Evolutionary conservation across 1,140 invertebrate genomes (phyloP), one percentile per base, ranked within the genome.

Genomic region (Euwallacea similis): DNA sequence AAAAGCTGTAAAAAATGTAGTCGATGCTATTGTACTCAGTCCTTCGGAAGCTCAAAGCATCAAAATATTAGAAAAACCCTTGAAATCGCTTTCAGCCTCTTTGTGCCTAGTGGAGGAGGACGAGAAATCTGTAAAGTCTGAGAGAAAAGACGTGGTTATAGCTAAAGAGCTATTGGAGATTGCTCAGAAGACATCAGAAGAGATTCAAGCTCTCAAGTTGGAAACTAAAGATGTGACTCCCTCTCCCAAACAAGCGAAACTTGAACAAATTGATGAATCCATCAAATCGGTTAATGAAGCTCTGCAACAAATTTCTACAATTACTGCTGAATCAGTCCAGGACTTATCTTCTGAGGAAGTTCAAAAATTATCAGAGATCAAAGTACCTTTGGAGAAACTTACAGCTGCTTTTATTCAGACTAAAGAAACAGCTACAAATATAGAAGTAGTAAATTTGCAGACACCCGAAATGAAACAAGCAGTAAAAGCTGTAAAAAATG

Each of bases 331-430:
- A 2, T 21, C 50, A 55, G 15, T 15, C n/a, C 0, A 59, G 47
- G 73, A 71, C 56, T 46, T 71, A 21, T 59, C 69, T n/a, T 15
- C 21, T 15, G 69, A 71, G 56, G 42, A 71, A 42, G 15, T 16
- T 0, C 46, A 63, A 61, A 67, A 42, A 41, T 42, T 74, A 10
- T 42, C 53, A 6, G 9, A 60, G 3, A 16, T 71, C n/a, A 46
- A 8, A 13, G 43, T 67, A 63, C 64, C 64, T 10, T 43, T 74
- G 15, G 44, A 71, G n/a, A 63, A 68, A 47, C 8, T 74, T 7
- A 53, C 7, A 16, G 21, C n/a, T 43, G 6, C 63, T 10, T 33
- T 68, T 11, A 41, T 63, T 61, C 3, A 61, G 11, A 10, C 15
- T 7, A 61, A 61, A 43, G 42, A 43, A 6, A n/a, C 55, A 61